A percentile compares a stretch with the other conserved stretches of the same genome.
Conservation (phyloP, 2,888 invertebrate species). For the Drosophila dives region DNA sequence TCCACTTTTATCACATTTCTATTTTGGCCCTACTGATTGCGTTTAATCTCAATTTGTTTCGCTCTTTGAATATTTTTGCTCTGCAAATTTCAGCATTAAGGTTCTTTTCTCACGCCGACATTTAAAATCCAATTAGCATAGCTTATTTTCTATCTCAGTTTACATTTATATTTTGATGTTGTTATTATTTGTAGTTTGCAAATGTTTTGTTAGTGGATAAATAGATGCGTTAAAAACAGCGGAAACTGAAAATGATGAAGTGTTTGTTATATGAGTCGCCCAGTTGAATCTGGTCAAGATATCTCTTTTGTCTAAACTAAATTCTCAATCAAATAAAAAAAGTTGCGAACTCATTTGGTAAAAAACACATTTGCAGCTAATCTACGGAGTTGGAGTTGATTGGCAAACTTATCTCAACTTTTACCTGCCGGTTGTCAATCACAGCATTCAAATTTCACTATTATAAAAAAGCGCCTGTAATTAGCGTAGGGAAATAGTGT, state of each 20-base stretch:
- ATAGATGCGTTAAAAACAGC: conserved; percentile 28
- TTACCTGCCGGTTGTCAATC: conserved; percentile 57
- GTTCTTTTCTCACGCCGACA: conserved; percentile 8
- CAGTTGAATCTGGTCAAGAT: conserved; percentile 5
- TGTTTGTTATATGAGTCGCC: not conserved
- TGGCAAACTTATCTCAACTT: conserved; percentile 31
- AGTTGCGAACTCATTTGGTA: conserved; percentile 2
- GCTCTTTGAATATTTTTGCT: conserved; percentile 10
- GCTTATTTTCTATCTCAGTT: conserved; percentile 25
- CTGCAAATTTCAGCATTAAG: conserved; percentile 1
- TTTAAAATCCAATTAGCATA: conserved; percentile 68
- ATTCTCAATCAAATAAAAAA: not conserved
- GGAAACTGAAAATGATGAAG: not conserved
- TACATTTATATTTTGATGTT: conserved; percentile 8
- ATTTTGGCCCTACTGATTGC: conserved; percentile 38
- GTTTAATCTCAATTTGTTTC: conserved; percentile 33
- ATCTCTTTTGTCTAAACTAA: not conserved
- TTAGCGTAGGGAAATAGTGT: conserved; percentile 52
- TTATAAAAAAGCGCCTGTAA: conserved; percentile 45
- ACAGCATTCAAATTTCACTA: conserved; percentile 64
- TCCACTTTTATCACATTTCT: conserved; percentile 22
- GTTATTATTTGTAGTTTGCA: conserved; percentile 26
- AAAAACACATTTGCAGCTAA: conserved; percentile 21
- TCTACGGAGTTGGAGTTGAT: conserved; percentile 26
- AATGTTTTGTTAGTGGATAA: conserved; percentile 50